Evolutionary conservation across 1,140 invertebrate species (phyloP), one percentile per base, ranked within the genome.

Genomic region (Schlechtendalia chinensis): DNA sequence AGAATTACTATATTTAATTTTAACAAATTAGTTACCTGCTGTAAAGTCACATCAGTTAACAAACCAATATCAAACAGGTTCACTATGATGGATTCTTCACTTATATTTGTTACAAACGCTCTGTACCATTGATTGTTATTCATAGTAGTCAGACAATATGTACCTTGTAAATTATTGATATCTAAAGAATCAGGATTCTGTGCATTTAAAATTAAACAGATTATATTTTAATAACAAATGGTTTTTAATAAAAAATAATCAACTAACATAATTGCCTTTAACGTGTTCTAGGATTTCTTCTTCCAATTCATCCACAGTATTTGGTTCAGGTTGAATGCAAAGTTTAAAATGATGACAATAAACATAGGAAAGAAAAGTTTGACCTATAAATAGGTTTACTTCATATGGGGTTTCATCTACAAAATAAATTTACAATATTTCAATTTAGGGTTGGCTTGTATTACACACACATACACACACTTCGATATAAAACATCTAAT

Each of bases 41-140:
- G 45, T 27, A 79, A 19, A 29, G 14, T 11, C 1, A 79, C 75
- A 12, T 79, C 32, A 27, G 56, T 63, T 5, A 79, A 47, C 50
- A 79, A 79, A n/a, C 75, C 75, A 63, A 79, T 63, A 27, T 79
- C 75, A 29, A 79, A 79, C 58, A 79, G 24, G n/a, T 79, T 79
- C 8, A 79, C 75, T 22, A 79, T 61, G 12, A 63, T 32, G 24
- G 58, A 63, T 8, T 77, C 74, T 47, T 50, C 58, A 61, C 39
- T 61, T 12, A 79, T 50, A n/a, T 29, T 79, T 45, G 17, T 63
- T 27, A 79, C 47, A 50, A 19, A 61, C 24, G 75, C 56, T 63
- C 75, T 63, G 29, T 61, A 79, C 75, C 75, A 79, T 50, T 79
- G 75, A 6, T 27, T 14, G 16, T 79, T 79, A 59, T 61, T 50